phyloP scores from a whole-genome alignment of 2,888 invertebrate species.

The Blera fallax region DNA sequence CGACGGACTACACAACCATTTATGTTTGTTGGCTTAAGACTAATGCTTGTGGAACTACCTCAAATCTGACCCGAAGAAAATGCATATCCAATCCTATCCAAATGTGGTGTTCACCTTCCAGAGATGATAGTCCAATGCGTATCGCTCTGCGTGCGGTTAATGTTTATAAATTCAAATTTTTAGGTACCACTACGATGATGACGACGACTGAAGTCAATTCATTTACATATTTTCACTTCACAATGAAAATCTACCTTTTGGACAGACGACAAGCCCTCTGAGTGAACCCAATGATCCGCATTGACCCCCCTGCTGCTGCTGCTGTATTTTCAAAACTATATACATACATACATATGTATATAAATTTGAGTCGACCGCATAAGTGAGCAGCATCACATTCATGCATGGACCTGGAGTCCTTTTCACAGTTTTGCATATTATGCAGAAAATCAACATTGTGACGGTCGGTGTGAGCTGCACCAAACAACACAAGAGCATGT shows the following conservation, averaged over 20 bases:
- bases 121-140: constrained; percentile 36
- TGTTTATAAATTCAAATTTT: constrained; percentile 68
- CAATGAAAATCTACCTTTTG: constrained; percentile 37
- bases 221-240: constrained; percentile 67
- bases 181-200: constrained; percentile 1
- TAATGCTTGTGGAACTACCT: constrained; percentile 18
- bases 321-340: constrained; percentile 11
- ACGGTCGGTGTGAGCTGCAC: constrained; percentile 16
- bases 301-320: not conserved
- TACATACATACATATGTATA: no score
- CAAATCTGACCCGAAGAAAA: constrained; percentile 15
- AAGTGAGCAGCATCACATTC: constrained; percentile 43
- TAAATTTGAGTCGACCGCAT: constrained; percentile 34
- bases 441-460: constrained; percentile 66
- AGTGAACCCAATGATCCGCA: constrained; percentile 52
- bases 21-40: constrained; percentile 11
- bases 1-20: constrained; percentile 21
- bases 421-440: constrained; percentile 63
- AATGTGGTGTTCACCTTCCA: constrained; percentile 13
- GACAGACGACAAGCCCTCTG: not conserved
- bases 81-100: constrained; percentile 12
- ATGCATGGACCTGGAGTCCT: not conserved
- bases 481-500: not conserved
- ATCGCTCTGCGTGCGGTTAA: constrained; percentile 54
- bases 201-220: constrained; percentile 50